Conservation (phyloP, 1,140 invertebrate species). For the Metaphire vulgaris region DNA sequence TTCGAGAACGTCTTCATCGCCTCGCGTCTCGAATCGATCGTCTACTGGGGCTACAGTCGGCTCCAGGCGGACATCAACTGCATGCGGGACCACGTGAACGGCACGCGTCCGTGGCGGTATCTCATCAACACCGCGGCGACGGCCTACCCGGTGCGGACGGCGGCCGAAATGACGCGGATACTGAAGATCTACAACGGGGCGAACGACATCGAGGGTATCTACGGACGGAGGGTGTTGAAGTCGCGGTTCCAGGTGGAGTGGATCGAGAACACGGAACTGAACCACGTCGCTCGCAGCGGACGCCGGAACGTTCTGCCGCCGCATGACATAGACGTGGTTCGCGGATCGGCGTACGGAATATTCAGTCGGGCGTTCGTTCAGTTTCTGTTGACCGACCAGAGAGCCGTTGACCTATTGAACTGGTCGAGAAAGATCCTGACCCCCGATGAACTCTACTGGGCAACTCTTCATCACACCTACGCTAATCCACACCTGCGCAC, state of each 20-base stretch:
- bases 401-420: conserved; percentile 36
- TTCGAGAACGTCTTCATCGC: conserved; percentile 37
- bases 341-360: conserved; percentile 43
- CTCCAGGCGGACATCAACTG: conserved; percentile 40
- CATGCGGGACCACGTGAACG: conserved; percentile 35
- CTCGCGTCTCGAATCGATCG: conserved; percentile 34
- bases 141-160: conserved; percentile 36
- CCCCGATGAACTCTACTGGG: conserved; percentile 48
- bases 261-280: conserved; percentile 6
- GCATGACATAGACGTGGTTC: conserved; percentile 38
- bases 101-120: conserved; percentile 34
- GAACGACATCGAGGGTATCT: conserved; percentile 36
- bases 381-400: conserved; percentile 35
- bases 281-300: conserved; percentile 17
- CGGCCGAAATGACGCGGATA: conserved; percentile 36
- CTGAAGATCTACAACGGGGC: conserved; percentile 36
- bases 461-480: conserved; percentile 39
- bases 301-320: conserved; percentile 33
- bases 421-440: conserved; percentile 39
- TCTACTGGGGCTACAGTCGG: conserved; percentile 33
- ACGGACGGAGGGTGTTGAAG: conserved; percentile 8
- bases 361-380: conserved; percentile 43
- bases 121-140: conserved; percentile 37
- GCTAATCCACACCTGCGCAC: conserved; percentile 33
- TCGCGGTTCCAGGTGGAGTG: conserved; percentile 30